phyloP scores from a whole-genome alignment of 2,113 vertebrate genomes.

The Hyperoodon ampullatus region DNA sequence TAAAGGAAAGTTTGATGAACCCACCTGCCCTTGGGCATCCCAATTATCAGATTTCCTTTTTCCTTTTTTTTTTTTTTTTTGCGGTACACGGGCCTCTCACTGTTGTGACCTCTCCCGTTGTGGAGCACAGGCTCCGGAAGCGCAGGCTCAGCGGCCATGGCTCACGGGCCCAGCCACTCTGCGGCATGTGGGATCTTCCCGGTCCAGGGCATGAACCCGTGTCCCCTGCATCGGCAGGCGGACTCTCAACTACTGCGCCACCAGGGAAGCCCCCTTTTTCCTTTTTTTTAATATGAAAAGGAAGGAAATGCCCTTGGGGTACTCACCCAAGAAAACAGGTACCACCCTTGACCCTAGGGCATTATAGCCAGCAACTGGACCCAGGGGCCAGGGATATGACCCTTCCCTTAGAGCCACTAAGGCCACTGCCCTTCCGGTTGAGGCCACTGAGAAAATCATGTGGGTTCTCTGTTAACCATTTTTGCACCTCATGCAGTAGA shows the following conservation, averaged over 20 bases:
- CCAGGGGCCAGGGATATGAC: rapidly evolving
- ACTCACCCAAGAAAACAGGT: neutral
- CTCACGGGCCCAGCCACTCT: no score
- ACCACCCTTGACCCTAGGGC: rapidly evolving
- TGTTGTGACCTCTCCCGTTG: no score
- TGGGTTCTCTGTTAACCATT: neutral
- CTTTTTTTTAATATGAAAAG: neutral
- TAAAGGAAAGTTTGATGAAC: neutral
- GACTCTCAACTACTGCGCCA: no score
- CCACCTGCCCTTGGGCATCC: neutral
- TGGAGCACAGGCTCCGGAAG: no score
- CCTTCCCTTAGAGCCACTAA: neutral
- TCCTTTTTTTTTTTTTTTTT: neutral
- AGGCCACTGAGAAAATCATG: neutral
- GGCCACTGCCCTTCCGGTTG: rapidly evolving
- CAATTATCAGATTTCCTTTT: neutral
- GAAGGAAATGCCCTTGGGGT: neutral
- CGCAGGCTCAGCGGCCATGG: no score
- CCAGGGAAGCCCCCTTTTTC: no score
- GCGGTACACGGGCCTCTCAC: no score
- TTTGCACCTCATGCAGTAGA: neutral
- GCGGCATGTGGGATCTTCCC: no score
- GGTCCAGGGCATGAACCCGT: no score
- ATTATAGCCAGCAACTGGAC: rapidly evolving
- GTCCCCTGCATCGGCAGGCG: no score